Evolutionary conservation across 2,888 invertebrate genomes (phyloP).

Genomic region (Leucoma salicis): DNA sequence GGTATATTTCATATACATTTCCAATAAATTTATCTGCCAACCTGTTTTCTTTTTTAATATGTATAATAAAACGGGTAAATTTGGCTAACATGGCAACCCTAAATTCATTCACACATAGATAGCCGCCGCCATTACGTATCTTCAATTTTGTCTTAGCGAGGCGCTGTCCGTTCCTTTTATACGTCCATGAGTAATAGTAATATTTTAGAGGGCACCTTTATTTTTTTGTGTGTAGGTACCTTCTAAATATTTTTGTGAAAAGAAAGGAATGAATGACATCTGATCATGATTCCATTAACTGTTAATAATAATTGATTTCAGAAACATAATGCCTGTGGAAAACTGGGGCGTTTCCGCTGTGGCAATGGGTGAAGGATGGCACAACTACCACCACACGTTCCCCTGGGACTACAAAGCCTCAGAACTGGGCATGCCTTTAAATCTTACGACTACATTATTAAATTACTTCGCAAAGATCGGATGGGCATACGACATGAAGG

Average conservation of each 20-base stretch:
- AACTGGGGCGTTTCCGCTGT: conserved; percentile 87
- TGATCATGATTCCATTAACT: conserved; percentile 22
- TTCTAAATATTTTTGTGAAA: no score
- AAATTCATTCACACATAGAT: no score
- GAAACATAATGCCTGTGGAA: conserved; percentile 90
- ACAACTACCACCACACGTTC: conserved; percentile 96
- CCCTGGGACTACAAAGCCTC: conserved; percentile 97
- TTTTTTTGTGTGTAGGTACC: neutral
- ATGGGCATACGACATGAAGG: conserved; percentile 90
- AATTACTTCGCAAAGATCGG: conserved; percentile 87
- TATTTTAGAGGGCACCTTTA: neutral
- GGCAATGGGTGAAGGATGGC: conserved; percentile 94
- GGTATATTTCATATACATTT: no score
- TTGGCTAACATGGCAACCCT: no score
- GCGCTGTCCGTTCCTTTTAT: no score
- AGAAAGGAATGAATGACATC: neutral
- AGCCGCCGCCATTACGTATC: no score
- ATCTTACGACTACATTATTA: conserved; percentile 86
- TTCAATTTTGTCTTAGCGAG: no score
- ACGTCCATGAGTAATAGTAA: no score
- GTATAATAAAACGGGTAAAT: no score
- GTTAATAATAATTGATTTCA: no score
- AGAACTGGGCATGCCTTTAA: conserved; percentile 89
- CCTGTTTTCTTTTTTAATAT: no score
- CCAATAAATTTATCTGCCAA: no score